A percentile compares a stretch with the other conserved stretches of the same genome.
phyloP scores from a whole-genome alignment of 92 coral and sea anemone species.

The Palythoa grandis region DNA sequence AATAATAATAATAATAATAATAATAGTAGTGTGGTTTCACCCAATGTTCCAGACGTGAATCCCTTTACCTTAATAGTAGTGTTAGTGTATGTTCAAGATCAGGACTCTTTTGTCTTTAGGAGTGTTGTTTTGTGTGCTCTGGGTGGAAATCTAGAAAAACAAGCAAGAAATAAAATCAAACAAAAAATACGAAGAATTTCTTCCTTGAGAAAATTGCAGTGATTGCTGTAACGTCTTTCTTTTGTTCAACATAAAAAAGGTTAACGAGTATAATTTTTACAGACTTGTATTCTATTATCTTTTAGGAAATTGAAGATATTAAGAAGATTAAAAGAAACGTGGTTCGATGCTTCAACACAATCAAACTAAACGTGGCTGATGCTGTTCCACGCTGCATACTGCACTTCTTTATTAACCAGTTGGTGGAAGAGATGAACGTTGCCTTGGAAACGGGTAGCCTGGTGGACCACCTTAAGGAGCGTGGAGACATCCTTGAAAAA shows the following conservation, averaged over 20 bases:
- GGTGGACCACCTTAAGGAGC: conserved; percentile 67
- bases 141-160: too few species aligned
- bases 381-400: conserved; percentile 82
- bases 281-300: too few species aligned
- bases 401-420: conserved; percentile 72
- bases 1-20: too few species aligned
- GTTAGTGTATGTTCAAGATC: too few species aligned
- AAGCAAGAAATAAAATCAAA: too few species aligned
- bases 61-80: too few species aligned
- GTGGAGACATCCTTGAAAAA: conserved; percentile 59
- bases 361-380: conserved; percentile 75
- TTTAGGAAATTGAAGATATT: conserved; percentile 61
- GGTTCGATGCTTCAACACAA: conserved; percentile 69
- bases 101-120: too few species aligned
- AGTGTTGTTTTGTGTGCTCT: too few species aligned
- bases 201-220: not conserved
- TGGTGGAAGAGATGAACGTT: conserved; percentile 62
- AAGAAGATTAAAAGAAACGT: conserved; percentile 69
- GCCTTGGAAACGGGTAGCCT: conserved; percentile 67
- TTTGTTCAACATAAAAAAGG: not conserved
- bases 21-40: too few species aligned
- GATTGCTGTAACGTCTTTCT: not conserved
- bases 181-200: too few species aligned
- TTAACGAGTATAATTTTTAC: too few species aligned
- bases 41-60: too few species aligned